Evolutionary conservation across 2,797 vertebrate genomes (phyloP), one percentile per base, ranked within the genome.

Genomic region (Lepus townsendii): DNA sequence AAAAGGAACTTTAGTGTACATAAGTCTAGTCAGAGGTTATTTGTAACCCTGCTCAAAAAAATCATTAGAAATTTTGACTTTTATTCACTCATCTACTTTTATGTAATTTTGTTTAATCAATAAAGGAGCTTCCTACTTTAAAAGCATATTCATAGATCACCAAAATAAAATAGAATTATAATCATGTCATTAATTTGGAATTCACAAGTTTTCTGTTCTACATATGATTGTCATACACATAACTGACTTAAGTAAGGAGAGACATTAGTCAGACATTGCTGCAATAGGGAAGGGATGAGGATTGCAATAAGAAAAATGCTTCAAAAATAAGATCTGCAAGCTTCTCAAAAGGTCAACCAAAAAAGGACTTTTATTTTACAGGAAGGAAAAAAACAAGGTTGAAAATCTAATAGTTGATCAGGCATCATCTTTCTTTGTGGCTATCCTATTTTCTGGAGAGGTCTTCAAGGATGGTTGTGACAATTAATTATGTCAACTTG

Each of bases 1-100:
- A 97, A 97, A 98, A 97, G 97, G 92, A 97, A 96, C 92, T 97
- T 96, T 94, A 97, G 68, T 88, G 73, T 97, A 97, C 68, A 78
- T 90, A 96, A 98, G 84, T 95, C 96, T 96, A 96, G 92, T 97
- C 94, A 97, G 93, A 96, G 88, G 50, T 90, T 97, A 94, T 97
- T 97, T 98, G 97, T 97, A 98, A 97, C 94, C 88, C 87, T 97
- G 75, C 94, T 97, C 86, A 95, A 98, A 97, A 35, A 94, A 97
- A 94, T 97, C 96, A 96, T 98, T 97, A 98, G 93, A 97, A 95
- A 47, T 83, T 83, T 76, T 95, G 93, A 95, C 95, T 98, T 98
- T 97, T 78, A 93, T 93, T 88, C 84, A 96, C 89, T 94, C 88
- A 95, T 97, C 95, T 96, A 94, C 54, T 91, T 84, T 85, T 83